Conservation (phyloP, 2,797 vertebrate genomes). For the Bradypus variegatus region DNA sequence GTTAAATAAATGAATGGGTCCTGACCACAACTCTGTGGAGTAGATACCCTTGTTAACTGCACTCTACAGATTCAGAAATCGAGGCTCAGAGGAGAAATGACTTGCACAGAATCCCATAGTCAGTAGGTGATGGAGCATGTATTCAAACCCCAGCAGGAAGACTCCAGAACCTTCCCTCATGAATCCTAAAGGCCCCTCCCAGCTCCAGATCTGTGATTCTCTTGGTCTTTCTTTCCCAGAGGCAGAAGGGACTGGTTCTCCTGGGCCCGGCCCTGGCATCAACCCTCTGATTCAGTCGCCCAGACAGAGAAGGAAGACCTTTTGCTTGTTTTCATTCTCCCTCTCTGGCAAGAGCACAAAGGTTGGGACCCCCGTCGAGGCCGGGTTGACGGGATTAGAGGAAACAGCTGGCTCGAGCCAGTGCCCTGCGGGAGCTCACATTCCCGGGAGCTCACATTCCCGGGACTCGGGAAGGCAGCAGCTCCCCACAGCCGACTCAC, state of each 20-base stretch:
- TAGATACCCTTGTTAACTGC: not conserved
- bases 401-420: slow-evolving; percentile 71
- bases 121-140: not conserved
- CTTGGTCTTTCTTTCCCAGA: slow-evolving; percentile 45
- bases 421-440: slow-evolving; percentile 66
- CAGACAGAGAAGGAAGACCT: slow-evolving; percentile 16
- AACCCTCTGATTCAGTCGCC: slow-evolving; percentile 34
- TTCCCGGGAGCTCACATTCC: slow-evolving; percentile 54
- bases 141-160: not conserved
- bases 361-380: slow-evolving; percentile 61
- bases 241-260: slow-evolving; percentile 41
- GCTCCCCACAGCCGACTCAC: slow-evolving; percentile 65
- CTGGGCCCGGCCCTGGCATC: slow-evolving; percentile 28
- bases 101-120: not conserved
- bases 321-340: slow-evolving; percentile 27
- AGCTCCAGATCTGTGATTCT: not conserved
- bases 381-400: slow-evolving; percentile 68
- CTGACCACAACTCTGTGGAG: not conserved
- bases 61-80: not conserved
- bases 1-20: not conserved
- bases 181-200: not conserved
- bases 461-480: slow-evolving; percentile 51
- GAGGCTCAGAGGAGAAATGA: not conserved
- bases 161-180: not conserved
- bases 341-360: slow-evolving; percentile 25